phyloP scores from a whole-genome alignment of 64 coral and sea anemone genomes.

The Montipora foliosa region DNA sequence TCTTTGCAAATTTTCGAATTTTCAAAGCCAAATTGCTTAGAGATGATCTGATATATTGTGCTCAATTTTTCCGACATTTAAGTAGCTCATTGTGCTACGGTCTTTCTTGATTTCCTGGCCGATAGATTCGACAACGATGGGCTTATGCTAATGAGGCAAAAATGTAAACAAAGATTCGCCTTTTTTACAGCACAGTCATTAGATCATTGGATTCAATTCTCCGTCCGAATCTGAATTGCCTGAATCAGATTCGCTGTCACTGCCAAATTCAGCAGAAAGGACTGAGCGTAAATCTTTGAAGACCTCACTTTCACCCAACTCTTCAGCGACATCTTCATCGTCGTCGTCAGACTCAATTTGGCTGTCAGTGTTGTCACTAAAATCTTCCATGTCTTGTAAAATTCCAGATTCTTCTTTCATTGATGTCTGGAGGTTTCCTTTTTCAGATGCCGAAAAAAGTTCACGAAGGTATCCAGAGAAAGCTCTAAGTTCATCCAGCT shows the following conservation, averaged over 20 bases:
- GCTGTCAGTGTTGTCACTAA: background rate
- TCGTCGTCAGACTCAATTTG: background rate
- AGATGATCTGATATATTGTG: no score
- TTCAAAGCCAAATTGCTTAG: no score
- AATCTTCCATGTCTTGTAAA: background rate
- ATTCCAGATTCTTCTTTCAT: background rate
- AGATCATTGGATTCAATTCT: background rate
- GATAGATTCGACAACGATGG: no score
- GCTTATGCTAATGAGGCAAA: no score
- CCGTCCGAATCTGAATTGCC: background rate
- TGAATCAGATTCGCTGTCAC: constrained; percentile 31
- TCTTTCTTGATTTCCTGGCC: no score
- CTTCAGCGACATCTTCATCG: background rate
- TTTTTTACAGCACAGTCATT: no score
- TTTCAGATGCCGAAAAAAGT: background rate
- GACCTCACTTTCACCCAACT: constrained; percentile 9
- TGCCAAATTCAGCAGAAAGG: constrained; percentile 61
- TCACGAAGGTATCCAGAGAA: background rate
- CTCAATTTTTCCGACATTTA: no score
- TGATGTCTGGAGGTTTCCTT: background rate
- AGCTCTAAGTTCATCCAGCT: background rate
- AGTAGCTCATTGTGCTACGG: no score
- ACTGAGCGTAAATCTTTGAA: constrained; percentile 33
- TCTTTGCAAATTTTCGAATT: no score
- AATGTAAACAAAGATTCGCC: no score